phyloP scores from a whole-genome alignment of 2,113 vertebrate genomes.

The Ramphastos sulfuratus region DNA sequence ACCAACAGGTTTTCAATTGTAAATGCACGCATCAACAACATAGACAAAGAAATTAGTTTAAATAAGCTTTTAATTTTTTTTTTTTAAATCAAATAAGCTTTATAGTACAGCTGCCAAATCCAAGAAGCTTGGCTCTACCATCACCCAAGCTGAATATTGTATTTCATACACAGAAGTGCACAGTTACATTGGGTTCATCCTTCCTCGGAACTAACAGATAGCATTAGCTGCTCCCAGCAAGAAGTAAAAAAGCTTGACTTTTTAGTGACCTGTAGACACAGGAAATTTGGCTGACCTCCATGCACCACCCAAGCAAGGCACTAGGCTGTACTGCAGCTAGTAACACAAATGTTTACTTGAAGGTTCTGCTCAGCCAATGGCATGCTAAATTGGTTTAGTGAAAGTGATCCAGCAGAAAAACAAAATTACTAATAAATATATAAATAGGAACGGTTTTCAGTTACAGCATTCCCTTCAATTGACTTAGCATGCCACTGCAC shows the following conservation, averaged over 20 bases:
- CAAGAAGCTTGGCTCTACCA: not conserved
- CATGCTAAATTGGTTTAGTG: not conserved
- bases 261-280: not conserved
- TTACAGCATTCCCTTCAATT: not conserved
- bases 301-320: not conserved
- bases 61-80: not conserved
- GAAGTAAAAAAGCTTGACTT: not conserved
- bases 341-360: not conserved
- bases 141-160: not conserved
- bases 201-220: not conserved
- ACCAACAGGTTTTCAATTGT: not conserved
- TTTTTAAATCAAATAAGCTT: not conserved
- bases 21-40: not conserved
- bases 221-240: not conserved
- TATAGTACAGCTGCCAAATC: not conserved
- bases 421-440: not conserved
- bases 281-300: not conserved
- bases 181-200: not conserved
- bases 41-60: not conserved
- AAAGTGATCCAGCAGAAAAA: not conserved
- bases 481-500: not conserved
- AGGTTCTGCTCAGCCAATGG: not conserved
- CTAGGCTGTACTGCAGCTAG: not conserved
- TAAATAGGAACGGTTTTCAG: not conserved
- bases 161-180: not conserved